Evolutionary conservation across 2,888 invertebrate genomes (phyloP), one percentile per base, ranked within the genome.

Genomic region (Aethes cnicana): DNA sequence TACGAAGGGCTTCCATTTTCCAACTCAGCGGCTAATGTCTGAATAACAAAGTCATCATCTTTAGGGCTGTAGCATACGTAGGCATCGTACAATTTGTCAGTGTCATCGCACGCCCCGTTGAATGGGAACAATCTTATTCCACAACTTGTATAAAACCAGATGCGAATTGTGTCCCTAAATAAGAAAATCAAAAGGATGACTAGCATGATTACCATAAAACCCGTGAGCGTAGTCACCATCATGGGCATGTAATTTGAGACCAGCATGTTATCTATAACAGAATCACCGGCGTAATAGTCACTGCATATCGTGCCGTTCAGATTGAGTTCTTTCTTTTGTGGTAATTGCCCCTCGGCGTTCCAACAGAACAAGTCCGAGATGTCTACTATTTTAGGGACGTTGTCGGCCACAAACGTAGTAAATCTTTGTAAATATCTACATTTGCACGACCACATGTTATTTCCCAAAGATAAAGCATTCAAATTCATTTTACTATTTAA

Each of bases 41-140:
- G 95, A 64, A 96, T 92, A 47, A 97, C 97, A 84, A 96, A 97
- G 77, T 95, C 94, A 76, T 97, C 96, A 86, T 97, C 97, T 82
- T 96, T 96, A 54, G 95, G 95, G 72, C 96, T 96, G 90, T 98
- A 98, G 72, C 97, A 94, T 39, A 98, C 94, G 84, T 97, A 98
- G 61, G 96, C 97, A 85, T 98, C 98, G 90, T 96, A 97, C 55
- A 96, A 91, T 80, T 96, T 96, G 76, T 96, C 96, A 72, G 94
- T 92, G 78, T 96, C 95, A 76, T 95, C 96, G 81, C 92, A 93
- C 50, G 92, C 91, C 64, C 93, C 91, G 50, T 91, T 91, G 64
- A 94, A 93, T 63, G 94, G 91, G 80, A 95, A 95, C 71, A 97
- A 92, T 66, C 96, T 92, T 56, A 97, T 92, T 21, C 96, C 96